A percentile compares a stretch with the other conserved stretches of the same genome.
Conservation (phyloP, 2,113 vertebrate species). For the Carlito syrichta region DNA sequence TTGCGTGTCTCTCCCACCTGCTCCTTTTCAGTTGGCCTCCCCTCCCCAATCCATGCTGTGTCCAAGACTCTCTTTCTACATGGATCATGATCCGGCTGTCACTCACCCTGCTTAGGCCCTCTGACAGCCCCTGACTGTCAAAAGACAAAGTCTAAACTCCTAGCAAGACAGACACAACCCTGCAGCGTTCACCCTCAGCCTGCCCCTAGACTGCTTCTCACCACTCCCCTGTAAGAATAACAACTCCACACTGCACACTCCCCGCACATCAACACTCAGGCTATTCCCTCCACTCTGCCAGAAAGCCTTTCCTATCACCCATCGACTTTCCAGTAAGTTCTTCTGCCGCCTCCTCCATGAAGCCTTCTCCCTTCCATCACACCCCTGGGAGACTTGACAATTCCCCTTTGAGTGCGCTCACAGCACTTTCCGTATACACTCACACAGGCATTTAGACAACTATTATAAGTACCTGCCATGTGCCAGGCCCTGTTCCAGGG, state of each 20-base stretch:
- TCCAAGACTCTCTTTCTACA: neutral
- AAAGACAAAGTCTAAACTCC: neutral
- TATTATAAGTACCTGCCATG: neutral
- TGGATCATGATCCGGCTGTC: neutral
- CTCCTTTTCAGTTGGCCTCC: neutral
- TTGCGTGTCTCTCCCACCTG: neutral
- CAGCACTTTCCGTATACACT: neutral
- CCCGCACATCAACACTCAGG: too few relatives aligned
- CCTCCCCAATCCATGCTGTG: neutral
- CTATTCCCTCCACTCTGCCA: neutral
- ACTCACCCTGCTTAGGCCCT: neutral
- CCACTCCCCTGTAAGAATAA: neutral
- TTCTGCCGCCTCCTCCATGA: neutral
- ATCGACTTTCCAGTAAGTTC: neutral
- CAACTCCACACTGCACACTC: neutral
- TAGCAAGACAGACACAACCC: too few relatives aligned
- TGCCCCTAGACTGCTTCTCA: neutral
- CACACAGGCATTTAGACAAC: neutral
- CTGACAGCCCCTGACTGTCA: neutral
- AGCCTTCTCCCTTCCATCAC: neutral
- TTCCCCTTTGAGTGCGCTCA: neutral
- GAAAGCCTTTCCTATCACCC: neutral
- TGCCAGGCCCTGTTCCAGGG: neutral
- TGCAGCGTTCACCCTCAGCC: neutral
- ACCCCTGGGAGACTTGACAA: neutral